A percentile compares a stretch with the other conserved stretches of the same genome.
These are phyloP conservation scores for Drosophila flavopinicola DNA, from an alignment of 2,888 invertebrate genomes.

Conservation along the genomic window DNA sequence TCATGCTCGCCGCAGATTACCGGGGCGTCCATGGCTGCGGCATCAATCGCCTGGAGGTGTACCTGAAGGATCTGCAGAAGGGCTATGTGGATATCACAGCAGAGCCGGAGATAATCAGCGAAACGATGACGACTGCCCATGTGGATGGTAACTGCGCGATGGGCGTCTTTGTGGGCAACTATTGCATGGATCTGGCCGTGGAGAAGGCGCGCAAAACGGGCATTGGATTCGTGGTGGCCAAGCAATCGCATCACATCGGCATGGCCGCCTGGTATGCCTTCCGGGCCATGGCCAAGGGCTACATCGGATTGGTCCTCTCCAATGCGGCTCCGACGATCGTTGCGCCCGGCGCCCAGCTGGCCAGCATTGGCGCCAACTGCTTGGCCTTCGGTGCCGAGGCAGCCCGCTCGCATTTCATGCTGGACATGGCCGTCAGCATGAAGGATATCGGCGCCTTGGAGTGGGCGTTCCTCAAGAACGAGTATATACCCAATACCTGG, in stretches of 20 bases:
- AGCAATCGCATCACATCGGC: slow-evolving; percentile 56
- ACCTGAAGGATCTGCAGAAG: slow-evolving; percentile 43
- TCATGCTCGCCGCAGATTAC: slow-evolving; percentile 57
- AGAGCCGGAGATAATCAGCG: slow-evolving; percentile 41
- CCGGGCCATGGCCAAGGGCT: slow-evolving; percentile 50
- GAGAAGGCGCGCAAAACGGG: slow-evolving; percentile 47
- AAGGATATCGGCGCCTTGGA: slow-evolving; percentile 54
- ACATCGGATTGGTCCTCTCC: slow-evolving; percentile 45
- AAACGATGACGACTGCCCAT: slow-evolving; percentile 47
- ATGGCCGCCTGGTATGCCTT: slow-evolving; percentile 62
- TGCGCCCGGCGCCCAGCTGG: slow-evolving; percentile 23
- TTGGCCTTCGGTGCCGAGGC: slow-evolving; percentile 58
- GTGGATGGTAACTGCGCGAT: slow-evolving; percentile 54
- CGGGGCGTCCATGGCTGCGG: slow-evolving; percentile 53
- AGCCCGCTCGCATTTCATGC: slow-evolving; percentile 35
- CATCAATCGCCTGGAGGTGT: slow-evolving; percentile 49
- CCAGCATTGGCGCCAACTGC: slow-evolving; percentile 53
- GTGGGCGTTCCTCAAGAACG: slow-evolving; percentile 39
- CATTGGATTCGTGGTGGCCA: slow-evolving; percentile 62
- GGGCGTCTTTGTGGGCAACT: slow-evolving; percentile 62
- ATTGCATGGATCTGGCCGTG: slow-evolving; percentile 62
- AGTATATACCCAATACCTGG: slow-evolving; percentile 50
- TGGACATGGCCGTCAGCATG: slow-evolving; percentile 49
- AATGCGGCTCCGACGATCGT: slow-evolving; percentile 49
- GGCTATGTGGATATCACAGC: slow-evolving; percentile 39